Conservation (phyloP, 2,113 vertebrate genomes). For the Myrmecophaga tridactyla region DNA sequence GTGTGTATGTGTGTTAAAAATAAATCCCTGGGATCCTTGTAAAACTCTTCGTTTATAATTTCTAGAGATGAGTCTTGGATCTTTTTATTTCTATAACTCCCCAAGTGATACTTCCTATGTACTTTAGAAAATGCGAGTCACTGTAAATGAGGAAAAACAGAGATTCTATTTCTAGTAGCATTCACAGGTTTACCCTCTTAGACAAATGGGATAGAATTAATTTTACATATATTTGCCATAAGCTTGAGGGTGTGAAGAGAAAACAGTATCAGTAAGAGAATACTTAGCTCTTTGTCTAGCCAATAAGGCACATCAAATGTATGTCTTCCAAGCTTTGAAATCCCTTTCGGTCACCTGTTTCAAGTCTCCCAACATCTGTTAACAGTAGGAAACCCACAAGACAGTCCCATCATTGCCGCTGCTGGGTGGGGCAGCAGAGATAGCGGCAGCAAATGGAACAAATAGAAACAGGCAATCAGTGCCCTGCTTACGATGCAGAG, state of each 20-base stretch:
- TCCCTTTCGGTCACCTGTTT: too few relatives aligned
- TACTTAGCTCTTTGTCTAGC: not conserved
- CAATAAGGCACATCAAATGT: too few relatives aligned
- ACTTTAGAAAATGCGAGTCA: not conserved
- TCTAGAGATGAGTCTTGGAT: not conserved
- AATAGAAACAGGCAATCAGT: not conserved
- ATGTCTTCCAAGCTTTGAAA: not conserved
- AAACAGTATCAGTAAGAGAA: not conserved
- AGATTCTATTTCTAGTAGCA: not conserved
- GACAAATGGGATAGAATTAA: not conserved
- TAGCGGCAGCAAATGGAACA: not conserved
- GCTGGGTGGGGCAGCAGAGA: not conserved
- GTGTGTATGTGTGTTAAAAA: not conserved
- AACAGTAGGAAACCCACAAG: not conserved
- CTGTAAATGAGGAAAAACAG: not conserved
- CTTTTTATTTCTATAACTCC: not conserved
- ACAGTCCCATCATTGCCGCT: accelerated
- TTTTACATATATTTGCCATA: not conserved
- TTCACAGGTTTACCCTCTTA: not conserved
- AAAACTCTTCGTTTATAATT: not conserved
- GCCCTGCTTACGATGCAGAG: too few relatives aligned
- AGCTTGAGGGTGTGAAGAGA: not conserved
- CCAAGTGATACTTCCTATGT: not conserved
- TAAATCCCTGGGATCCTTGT: accelerated
- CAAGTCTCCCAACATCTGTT: not conserved